phyloP scores from a whole-genome alignment of 2,888 invertebrate genomes.

The Anarsia innoxiella region DNA sequence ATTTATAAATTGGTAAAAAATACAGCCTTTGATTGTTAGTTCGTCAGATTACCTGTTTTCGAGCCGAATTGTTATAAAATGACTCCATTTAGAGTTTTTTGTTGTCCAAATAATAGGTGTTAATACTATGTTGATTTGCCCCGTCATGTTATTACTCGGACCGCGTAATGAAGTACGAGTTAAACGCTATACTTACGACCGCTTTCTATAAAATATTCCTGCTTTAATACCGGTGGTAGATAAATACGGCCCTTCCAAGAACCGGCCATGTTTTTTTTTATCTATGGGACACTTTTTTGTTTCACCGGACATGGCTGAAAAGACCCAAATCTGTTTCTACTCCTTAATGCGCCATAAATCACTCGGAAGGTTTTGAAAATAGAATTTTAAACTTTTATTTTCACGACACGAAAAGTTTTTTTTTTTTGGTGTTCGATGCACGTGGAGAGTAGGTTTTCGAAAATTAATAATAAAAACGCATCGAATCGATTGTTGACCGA shows the following conservation, averaged over 20 bases:
- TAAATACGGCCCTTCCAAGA: constrained; percentile 8
- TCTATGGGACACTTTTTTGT: constrained; percentile 16
- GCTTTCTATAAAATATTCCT: constrained; percentile 10
- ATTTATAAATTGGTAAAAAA: constrained; percentile 68
- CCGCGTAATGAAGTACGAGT: constrained; percentile 54
- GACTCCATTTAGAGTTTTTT: constrained; percentile 62
- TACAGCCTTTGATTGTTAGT: constrained; percentile 63
- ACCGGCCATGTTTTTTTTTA: constrained; percentile 4
- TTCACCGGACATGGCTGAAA: constrained; percentile 14
- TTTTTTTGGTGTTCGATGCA: constrained; percentile 1
- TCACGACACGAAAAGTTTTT: constrained; percentile 1
- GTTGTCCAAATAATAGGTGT: constrained; percentile 61
- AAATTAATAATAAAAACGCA: constrained; percentile 20
- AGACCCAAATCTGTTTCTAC: constrained; percentile 13
- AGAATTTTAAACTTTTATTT: constrained; percentile 8
- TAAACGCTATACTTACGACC: constrained; percentile 32
- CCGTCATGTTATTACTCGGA: constrained; percentile 54
- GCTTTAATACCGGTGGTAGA: background rate
- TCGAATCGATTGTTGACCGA: constrained; percentile 45
- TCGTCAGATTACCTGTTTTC: constrained; percentile 67
- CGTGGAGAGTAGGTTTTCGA: constrained; percentile 1
- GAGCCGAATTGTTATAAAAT: constrained; percentile 60
- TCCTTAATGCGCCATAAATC: constrained; percentile 16
- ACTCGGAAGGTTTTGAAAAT: constrained; percentile 7
- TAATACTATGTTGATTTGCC: constrained; percentile 47